Evolutionary conservation across 2,888 invertebrate species (phyloP), one percentile per base, ranked within the genome.

Genomic region (Ormyrus rosae): DNA sequence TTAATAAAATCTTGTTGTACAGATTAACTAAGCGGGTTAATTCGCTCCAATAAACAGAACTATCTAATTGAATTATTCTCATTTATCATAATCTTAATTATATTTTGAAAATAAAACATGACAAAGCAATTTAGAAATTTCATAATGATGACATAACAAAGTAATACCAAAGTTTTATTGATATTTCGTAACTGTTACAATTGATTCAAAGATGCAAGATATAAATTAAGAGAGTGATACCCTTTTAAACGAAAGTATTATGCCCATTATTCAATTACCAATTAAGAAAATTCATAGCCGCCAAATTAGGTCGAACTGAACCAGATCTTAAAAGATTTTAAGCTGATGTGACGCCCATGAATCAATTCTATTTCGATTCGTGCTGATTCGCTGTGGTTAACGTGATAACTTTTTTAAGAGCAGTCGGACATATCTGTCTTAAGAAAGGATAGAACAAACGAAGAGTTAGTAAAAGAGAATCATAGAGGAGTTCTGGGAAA

Each of bases 351-450:
- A 13, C 10, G n/a, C 74, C 56, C 51, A 61, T 56, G 60, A 68
- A 67, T 75, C 75, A 6, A 75, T 61, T 74, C 67, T 75, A 68
- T 68, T 68, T 75, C 61, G 10, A 68, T 75, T 61, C 5, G 10
- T 0, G 34, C 65, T 9, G 56, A 6, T 13, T 61, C 8, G 8
- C 34, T 1, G 34, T 34, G 34, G 34, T 34, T 34, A 34, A 34
- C 45, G 63, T 7, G 50, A 4, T 19, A 63, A 63, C 63, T 73
- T 61, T 60, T 48, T 46, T 10, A 50, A 51, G 45, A 53, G 53
- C 67, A 68, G 51, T 48, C 64, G 7, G 55, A 60, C 60, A 51
- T 50, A 58, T 51, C 58, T 51, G 65, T 19, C 4, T 34, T 11
- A 9, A 8, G 11, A 19, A 8, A 65, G 34, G 67, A 60, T 75